phyloP scores from a whole-genome alignment of 2,888 invertebrate species.

The Drosophila lacicola region DNA sequence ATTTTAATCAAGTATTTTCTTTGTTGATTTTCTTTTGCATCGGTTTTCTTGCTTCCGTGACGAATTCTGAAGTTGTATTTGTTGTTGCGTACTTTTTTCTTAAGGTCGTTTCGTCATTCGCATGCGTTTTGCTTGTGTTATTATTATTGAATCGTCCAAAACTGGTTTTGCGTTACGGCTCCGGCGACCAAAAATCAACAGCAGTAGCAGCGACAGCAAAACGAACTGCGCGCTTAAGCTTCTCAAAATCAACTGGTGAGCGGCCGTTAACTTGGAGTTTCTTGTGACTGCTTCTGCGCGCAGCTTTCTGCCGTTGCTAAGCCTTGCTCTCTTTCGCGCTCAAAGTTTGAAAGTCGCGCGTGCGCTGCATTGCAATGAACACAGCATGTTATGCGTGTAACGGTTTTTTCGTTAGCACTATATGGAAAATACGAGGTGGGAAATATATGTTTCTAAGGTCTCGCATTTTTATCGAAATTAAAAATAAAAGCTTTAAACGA shows the following conservation, averaged over 20 bases:
- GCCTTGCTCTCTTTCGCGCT: constrained; percentile 23
- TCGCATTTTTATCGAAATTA: neutral
- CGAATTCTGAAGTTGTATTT: constrained; percentile 16
- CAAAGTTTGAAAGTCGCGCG: constrained; percentile 28
- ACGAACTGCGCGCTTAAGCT: constrained; percentile 45
- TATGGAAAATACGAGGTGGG: constrained; percentile 32
- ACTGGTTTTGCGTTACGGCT: constrained; percentile 66
- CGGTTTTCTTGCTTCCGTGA: constrained; percentile 14
- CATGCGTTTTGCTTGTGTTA: constrained; percentile 54
- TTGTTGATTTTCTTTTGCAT: neutral
- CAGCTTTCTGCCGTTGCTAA: constrained; percentile 22
- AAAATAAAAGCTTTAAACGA: neutral
- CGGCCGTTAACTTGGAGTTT: constrained; percentile 31
- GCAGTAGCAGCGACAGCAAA: constrained; percentile 11
- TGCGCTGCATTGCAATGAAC: constrained; percentile 55
- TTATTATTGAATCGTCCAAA: constrained; percentile 51
- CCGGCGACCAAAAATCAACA: constrained; percentile 41
- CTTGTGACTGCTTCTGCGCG: constrained; percentile 29
- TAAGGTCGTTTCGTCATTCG: constrained; percentile 74
- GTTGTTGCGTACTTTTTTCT: constrained; percentile 40
- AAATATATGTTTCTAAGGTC: neutral
- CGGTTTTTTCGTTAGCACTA: constrained; percentile 32
- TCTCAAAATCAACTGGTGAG: constrained; percentile 56
- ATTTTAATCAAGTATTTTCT: constrained; percentile 9
- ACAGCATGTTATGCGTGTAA: constrained; percentile 35